These are phyloP conservation scores for Laterallus jamaicensis DNA, from an alignment of 2,113 vertebrate genomes.

Conservation along the genomic window DNA sequence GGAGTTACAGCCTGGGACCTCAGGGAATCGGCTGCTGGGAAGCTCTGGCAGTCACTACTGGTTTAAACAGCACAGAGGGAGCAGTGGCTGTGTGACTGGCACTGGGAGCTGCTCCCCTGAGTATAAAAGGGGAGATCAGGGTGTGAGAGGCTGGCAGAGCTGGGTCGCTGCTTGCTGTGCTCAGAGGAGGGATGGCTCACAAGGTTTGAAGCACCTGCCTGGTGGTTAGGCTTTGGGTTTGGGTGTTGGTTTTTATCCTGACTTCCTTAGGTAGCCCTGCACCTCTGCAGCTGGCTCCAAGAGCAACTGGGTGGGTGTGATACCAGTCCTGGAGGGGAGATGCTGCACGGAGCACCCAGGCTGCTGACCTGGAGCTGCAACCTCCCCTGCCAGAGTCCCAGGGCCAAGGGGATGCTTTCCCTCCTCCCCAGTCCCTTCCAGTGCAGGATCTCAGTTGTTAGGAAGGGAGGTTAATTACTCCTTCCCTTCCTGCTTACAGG, in stretches of 20 bases:
- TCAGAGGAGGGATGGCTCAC: neutral
- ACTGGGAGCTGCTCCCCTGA: neutral
- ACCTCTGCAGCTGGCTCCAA: neutral
- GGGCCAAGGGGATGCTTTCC: neutral
- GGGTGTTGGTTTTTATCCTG: neutral
- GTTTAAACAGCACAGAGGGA: rapidly evolving
- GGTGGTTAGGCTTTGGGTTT: neutral
- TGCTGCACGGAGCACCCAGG: rapidly evolving
- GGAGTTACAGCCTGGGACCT: rapidly evolving
- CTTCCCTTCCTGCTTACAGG: neutral
- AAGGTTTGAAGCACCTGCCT: neutral
- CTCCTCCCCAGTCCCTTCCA: neutral
- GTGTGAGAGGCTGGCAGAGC: neutral
- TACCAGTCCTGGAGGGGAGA: neutral
- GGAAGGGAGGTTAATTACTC: neutral
- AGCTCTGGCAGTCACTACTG: neutral
- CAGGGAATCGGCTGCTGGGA: neutral
- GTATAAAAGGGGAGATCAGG: neutral
- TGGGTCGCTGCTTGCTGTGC: neutral
- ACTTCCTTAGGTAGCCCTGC: neutral
- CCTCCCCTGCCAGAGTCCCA: neutral
- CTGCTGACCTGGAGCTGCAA: neutral
- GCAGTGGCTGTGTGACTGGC: rapidly evolving
- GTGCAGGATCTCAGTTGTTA: rapidly evolving
- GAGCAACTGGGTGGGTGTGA: neutral